These are phyloP conservation scores for Phataginus tetradactyla DNA, from an alignment of 2,797 vertebrate genomes.

Conservation along the genomic window DNA sequence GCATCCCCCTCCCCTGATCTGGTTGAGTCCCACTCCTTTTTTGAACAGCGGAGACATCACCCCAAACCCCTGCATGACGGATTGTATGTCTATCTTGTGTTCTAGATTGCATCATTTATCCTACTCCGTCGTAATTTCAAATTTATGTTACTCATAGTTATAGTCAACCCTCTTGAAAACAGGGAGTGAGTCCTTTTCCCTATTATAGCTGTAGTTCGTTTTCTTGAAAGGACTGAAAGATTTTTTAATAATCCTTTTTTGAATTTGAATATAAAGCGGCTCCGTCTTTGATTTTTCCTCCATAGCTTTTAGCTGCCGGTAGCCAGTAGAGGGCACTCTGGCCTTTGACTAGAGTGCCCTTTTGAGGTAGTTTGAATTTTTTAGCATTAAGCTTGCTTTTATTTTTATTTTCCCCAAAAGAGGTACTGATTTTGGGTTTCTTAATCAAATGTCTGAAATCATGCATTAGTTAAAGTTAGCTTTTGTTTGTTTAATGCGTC, in stretches of 20 bases:
- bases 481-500: not conserved
- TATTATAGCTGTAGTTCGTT: not conserved
- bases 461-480: not conserved
- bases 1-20: not conserved
- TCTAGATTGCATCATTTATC: not conserved
- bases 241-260: not conserved
- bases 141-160: not conserved
- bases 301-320: not conserved
- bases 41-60: not conserved
- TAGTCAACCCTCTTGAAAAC: not conserved
- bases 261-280: not conserved
- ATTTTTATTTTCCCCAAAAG: not conserved
- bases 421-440: not conserved
- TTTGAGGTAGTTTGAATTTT: not conserved
- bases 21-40: not conserved
- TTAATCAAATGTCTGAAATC: constrained; percentile 9
- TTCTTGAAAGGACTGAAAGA: not conserved
- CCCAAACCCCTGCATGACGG: too few species aligned
- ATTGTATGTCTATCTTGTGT: not conserved
- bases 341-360: constrained; percentile 53
- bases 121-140: not conserved
- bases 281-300: not conserved
- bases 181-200: not conserved
- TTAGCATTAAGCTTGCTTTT: not conserved
- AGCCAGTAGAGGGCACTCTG: constrained; percentile 83